phyloP scores from a whole-genome alignment of 2,797 vertebrate genomes.

The Betta splendens region DNA sequence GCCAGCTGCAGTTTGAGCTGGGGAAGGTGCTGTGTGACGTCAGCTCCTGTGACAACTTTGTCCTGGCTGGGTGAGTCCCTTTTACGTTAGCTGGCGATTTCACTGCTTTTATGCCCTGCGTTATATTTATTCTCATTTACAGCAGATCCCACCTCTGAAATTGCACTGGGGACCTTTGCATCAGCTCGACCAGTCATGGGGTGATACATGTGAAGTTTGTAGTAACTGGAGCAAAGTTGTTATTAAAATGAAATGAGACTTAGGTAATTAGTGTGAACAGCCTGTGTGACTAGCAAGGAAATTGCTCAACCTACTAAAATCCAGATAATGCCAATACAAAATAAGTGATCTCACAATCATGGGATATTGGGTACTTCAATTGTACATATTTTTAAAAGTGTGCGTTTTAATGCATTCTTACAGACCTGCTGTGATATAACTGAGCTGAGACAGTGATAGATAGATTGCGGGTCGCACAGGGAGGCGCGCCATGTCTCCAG shows the following conservation, averaged over 20 bases:
- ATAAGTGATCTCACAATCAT: too few species aligned
- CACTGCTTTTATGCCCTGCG: not conserved
- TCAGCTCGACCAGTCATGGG: not conserved
- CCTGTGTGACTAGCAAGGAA: not conserved
- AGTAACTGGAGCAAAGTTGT: not conserved
- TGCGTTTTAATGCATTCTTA: not conserved
- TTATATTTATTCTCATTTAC: too few species aligned
- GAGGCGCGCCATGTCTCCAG: conserved; percentile 41
- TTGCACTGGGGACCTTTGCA: not conserved
- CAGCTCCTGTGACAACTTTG: conserved; percentile 85
- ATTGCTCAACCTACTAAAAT: not conserved
- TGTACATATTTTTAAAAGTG: not conserved
- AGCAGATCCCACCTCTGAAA: too few species aligned
- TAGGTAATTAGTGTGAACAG: not conserved
- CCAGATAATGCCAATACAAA: not conserved
- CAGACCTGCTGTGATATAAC: conserved; percentile 5
- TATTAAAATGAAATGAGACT: not conserved
- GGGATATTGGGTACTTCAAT: not conserved
- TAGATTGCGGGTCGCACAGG: conserved; percentile 42
- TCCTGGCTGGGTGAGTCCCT: conserved; percentile 90
- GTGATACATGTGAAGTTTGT: not conserved
- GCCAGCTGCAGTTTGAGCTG: conserved; percentile 90
- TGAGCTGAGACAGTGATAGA: conserved; percentile 53
- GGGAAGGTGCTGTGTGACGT: conserved; percentile 91
- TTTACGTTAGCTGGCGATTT: fast-evolving